Conservation (phyloP, 2,797 vertebrate genomes). For the Urocyon cinereoargenteus region DNA sequence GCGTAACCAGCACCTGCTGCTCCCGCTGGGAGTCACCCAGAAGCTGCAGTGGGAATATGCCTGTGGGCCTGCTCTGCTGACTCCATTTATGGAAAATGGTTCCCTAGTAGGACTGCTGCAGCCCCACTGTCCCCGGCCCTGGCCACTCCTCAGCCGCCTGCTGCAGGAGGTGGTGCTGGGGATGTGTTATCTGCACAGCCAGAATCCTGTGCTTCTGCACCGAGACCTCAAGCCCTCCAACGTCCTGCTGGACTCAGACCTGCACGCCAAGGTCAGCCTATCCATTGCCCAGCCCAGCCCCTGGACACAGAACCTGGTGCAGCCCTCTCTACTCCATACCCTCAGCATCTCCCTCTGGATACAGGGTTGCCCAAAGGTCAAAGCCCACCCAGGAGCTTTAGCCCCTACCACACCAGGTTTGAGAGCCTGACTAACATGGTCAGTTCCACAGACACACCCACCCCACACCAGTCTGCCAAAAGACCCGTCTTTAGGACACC, state of each 20-base stretch:
- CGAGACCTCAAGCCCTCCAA: conserved; percentile 94
- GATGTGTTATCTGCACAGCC: conserved; percentile 93
- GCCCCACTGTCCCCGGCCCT: conserved; percentile 87
- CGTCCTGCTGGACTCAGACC: conserved; percentile 90
- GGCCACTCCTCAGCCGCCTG: conserved; percentile 93
- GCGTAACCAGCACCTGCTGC: conserved; percentile 2
- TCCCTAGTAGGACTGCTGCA: conserved; percentile 89
- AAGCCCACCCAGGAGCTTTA: background rate
- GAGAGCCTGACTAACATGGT: background rate
- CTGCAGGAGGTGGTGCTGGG: conserved; percentile 91
- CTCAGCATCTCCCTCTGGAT: background rate
- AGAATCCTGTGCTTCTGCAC: conserved; percentile 90
- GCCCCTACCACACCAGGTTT: background rate
- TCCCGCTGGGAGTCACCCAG: conserved; percentile 52
- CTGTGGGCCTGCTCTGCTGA: conserved; percentile 86
- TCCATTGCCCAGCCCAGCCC: background rate
- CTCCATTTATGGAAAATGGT: conserved; percentile 91
- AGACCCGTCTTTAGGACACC: background rate
- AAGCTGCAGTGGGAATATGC: background rate
- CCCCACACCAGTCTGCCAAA: background rate
- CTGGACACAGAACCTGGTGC: background rate
- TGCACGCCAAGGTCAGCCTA: conserved; percentile 91
- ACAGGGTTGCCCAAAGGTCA: background rate
- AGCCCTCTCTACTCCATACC: background rate
- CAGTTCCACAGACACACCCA: background rate